A percentile compares a stretch with the other conserved stretches of the same genome.
Evolutionary conservation across 2,797 vertebrate genomes (phyloP).

Genomic region (Esox masquinongy): DNA sequence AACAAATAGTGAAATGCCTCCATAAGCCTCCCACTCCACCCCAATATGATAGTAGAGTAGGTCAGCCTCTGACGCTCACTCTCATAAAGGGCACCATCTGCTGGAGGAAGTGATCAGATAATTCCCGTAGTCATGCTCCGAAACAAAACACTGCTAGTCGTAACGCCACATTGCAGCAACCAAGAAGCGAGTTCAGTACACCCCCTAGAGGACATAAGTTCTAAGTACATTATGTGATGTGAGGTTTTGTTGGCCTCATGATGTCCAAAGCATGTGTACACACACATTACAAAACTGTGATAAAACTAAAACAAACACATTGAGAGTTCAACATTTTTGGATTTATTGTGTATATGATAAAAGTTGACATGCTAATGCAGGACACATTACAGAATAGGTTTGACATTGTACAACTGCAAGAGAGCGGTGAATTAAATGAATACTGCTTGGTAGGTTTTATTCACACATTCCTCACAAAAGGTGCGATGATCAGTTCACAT

Average conservation of each 20-base stretch:
- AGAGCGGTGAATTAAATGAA: conserved; percentile 37
- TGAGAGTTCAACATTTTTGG: conserved; percentile 5
- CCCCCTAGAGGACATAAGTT: conserved; percentile 54
- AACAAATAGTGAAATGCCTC: neutral
- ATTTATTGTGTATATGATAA: conserved; percentile 54
- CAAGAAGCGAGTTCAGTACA: conserved; percentile 15
- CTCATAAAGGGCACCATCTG: neutral
- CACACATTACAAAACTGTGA: neutral
- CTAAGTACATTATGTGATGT: neutral
- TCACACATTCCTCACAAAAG: neutral
- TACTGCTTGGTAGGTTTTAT: conserved; percentile 43
- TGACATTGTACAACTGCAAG: conserved; percentile 19
- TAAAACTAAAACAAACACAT: neutral
- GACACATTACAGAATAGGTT: conserved; percentile 11
- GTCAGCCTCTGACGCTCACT: neutral
- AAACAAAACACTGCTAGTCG: neutral
- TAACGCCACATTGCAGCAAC: neutral
- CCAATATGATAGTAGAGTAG: neutral
- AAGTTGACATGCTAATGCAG: conserved; percentile 31
- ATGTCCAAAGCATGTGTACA: neutral
- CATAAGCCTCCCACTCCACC: neutral
- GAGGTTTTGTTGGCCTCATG: neutral
- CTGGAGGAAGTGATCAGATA: neutral
- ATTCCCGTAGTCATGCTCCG: neutral
- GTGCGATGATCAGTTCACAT: neutral